A percentile compares a stretch with the other conserved stretches of the same genome.
Conservation (phyloP, 1,140 invertebrate species). For the Conus betulinus region DNA sequence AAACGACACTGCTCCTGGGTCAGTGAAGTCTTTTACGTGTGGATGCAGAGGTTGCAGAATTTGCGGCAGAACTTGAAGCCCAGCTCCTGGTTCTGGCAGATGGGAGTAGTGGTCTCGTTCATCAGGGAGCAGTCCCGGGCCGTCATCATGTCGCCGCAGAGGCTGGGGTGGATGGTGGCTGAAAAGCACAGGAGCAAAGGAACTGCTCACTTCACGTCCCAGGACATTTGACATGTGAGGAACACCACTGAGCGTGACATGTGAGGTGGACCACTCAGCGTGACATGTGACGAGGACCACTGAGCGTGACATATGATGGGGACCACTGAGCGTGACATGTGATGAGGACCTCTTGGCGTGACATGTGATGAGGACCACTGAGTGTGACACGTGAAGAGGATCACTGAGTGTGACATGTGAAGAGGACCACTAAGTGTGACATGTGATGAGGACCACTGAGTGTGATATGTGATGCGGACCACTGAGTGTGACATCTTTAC, state of each 20-base stretch:
- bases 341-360: too few species aligned
- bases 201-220: too few species aligned
- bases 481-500: too few species aligned
- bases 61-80: conserved; percentile 42
- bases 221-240: not conserved
- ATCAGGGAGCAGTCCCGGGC: conserved; percentile 46
- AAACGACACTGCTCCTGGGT: not conserved
- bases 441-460: too few species aligned
- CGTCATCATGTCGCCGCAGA: conserved; percentile 43
- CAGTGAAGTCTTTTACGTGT: not conserved
- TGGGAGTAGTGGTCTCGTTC: conserved; percentile 44
- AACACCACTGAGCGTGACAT: not conserved
- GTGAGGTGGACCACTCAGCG: too few species aligned
- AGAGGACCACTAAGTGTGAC: too few species aligned
- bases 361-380: too few species aligned
- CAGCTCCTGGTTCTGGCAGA: conserved; percentile 30
- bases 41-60: conserved; percentile 32
- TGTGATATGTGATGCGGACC: too few species aligned
- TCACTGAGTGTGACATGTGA: too few species aligned
- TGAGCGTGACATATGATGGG: too few species aligned
- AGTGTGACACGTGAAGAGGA: too few species aligned
- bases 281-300: not conserved
- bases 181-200: not conserved
- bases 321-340: too few species aligned
- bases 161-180: conserved; percentile 43